A percentile compares a stretch with the other conserved stretches of the same genome.
These are phyloP conservation scores for Carterocephalus palaemon DNA, from an alignment of 2,888 invertebrate genomes.

Conservation along the genomic window DNA sequence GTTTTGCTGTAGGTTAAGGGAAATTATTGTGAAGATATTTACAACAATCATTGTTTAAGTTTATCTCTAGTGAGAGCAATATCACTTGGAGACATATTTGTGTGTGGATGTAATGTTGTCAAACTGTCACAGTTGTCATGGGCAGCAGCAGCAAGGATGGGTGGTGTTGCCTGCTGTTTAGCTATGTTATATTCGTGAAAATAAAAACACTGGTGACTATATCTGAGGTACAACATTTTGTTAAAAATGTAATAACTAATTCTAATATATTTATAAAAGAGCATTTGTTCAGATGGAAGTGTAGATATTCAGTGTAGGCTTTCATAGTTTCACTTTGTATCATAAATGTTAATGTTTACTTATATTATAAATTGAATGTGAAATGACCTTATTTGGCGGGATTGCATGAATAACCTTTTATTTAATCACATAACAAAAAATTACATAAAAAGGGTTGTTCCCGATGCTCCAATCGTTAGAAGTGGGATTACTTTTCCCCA, in stretches of 20 bases:
- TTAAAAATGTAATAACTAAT: constrained; percentile 41
- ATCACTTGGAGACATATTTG: constrained; percentile 19
- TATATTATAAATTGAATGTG: not conserved
- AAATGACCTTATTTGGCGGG: too few relatives aligned
- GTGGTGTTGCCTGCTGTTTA: too few relatives aligned
- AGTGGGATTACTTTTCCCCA: constrained; percentile 7
- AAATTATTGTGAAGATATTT: constrained; percentile 59
- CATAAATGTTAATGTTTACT: constrained; percentile 29
- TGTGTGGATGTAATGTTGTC: constrained; percentile 41
- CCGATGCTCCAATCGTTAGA: too few relatives aligned
- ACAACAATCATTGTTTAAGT: constrained; percentile 48
- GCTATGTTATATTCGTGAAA: too few relatives aligned
- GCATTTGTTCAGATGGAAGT: constrained; percentile 57
- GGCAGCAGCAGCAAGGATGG: too few relatives aligned
- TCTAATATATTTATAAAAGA: constrained; percentile 38
- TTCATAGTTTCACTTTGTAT: constrained; percentile 35
- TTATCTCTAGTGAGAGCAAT: constrained; percentile 40
- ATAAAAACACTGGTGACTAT: too few relatives aligned
- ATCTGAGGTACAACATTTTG: constrained; percentile 46
- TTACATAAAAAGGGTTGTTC: too few relatives aligned
- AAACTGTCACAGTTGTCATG: too few relatives aligned
- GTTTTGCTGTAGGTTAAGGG: constrained; percentile 70
- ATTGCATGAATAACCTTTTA: too few relatives aligned
- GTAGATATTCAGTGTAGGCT: constrained; percentile 45
- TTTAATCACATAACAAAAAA: too few relatives aligned